Evolutionary conservation across 2,888 invertebrate species (phyloP), one percentile per base, ranked within the genome.

Genomic region (Andricus curvator): DNA sequence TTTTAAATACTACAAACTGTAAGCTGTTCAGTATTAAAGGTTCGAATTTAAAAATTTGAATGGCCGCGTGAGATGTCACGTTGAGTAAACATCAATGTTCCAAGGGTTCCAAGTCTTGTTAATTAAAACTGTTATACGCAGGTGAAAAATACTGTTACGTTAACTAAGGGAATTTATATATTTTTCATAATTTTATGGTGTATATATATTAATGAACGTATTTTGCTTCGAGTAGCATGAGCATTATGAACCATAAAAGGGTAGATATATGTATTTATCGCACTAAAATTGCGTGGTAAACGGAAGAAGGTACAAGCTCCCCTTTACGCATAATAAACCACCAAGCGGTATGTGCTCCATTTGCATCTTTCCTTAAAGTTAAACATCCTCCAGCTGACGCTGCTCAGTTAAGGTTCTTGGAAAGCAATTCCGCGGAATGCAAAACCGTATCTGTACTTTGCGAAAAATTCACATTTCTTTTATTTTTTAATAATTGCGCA

Each of bases 281-380:
- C 70, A 70, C 44, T 70, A 70, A 70, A 70, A 70, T 48, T 70
- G 70, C 70, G 51, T 70, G 29, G 70, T 70, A 70, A 70, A 70
- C 17, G 70, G 29, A 70, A 70, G 70, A 70, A 48, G 70, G 70
- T 56, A n/a, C 70, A 48, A 48, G 70, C 70, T 70, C 29, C 70
- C 44, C 70, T 70, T 70, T 70, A 48, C 70, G 70, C 70, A 70
- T 70, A 70, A 70, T 70, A 70, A 70, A 70, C 70, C 70, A 70
- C 70, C 29, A 51, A 48, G 70, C 15, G 70, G 51, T 70, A 48
- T 70, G 70, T 70, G 51, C 70, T 70, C 51, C 51, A 70, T 70
- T 70, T 70, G 51, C 70, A 70, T 70, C 48, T 70, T 70, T 70
- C 70, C 29, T 70, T 48, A 22, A 70, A 70, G 25, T 70, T 70